Evolutionary conservation across 2,797 vertebrate species (phyloP).

Genomic region (Carduelis carduelis): DNA sequence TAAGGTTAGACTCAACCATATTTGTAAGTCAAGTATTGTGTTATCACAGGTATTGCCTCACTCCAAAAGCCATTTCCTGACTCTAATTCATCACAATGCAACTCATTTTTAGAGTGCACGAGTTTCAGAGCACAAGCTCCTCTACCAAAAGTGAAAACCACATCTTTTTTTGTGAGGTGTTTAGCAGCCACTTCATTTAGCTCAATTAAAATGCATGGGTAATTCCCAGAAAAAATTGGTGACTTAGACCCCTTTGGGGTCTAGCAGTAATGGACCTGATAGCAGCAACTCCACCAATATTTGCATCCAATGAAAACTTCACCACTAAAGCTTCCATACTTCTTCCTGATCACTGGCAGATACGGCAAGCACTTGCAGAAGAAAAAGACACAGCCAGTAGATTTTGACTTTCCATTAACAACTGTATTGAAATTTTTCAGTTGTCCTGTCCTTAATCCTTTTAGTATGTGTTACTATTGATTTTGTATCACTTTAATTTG

Average conservation of each 20-base stretch:
- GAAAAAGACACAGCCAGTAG: background rate
- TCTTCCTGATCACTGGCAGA: background rate
- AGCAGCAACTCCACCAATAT: background rate
- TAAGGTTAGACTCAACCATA: background rate
- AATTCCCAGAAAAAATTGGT: background rate
- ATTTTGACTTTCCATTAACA: slow-evolving; percentile 38
- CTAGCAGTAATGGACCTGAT: background rate
- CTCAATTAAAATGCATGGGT: background rate
- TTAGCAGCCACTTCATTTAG: background rate
- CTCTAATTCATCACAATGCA: background rate
- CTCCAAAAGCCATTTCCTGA: background rate
- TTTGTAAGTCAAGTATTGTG: background rate
- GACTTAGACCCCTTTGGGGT: background rate
- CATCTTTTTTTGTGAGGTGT: background rate
- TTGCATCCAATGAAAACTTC: background rate
- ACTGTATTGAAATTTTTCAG: slow-evolving; percentile 49
- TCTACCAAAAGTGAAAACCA: background rate
- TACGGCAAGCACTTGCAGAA: background rate
- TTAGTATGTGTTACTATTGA: slow-evolving; percentile 61
- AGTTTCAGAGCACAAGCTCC: background rate
- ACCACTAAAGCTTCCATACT: background rate
- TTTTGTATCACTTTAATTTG: slow-evolving; percentile 67
- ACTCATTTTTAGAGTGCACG: background rate
- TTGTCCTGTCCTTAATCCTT: slow-evolving; percentile 52
- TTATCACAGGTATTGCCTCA: background rate